A percentile compares a stretch with the other conserved stretches of the same genome.
Evolutionary conservation across 1,140 invertebrate genomes (phyloP).

Genomic region (Heliconius congener): DNA sequence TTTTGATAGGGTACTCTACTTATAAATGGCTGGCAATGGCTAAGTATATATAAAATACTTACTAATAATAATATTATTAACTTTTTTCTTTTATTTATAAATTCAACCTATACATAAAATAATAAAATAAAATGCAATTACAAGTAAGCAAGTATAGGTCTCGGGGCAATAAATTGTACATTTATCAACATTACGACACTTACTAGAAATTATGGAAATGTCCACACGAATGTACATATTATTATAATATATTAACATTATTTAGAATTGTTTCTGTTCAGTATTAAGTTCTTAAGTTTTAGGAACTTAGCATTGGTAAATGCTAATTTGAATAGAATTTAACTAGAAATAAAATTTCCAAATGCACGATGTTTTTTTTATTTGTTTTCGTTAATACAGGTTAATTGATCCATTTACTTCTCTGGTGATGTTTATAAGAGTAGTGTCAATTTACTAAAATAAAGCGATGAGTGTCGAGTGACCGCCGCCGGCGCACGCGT

Average conservation of each 20-base stretch:
- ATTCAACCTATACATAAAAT: not conserved
- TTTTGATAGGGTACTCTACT: not conserved
- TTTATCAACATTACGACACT: constrained; percentile 36
- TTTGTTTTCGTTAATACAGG: constrained; percentile 17
- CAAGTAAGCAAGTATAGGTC: constrained; percentile 5
- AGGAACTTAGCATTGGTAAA: not conserved
- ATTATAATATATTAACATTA: constrained; percentile 14
- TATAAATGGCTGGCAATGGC: no score
- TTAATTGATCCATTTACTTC: constrained; percentile 35
- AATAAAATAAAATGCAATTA: constrained; percentile 18
- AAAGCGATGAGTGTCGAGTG: constrained; percentile 27
- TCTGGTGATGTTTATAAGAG: constrained; percentile 20
- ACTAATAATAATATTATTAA: not conserved
- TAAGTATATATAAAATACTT: no score
- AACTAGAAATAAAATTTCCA: not conserved
- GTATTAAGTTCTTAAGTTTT: no score
- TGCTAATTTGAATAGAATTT: not conserved
- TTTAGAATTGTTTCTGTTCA: not conserved
- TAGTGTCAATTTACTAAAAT: constrained; percentile 18
- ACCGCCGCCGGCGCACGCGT: constrained; percentile 23
- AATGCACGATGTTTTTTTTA: no score
- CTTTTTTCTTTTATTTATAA: not conserved
- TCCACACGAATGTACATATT: constrained; percentile 15
- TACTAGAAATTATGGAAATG: constrained; percentile 33
- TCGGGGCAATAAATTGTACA: constrained; percentile 31